phyloP scores from a whole-genome alignment of 2,113 vertebrate species.

The Pseudorhombus dupliciocellatus region DNA sequence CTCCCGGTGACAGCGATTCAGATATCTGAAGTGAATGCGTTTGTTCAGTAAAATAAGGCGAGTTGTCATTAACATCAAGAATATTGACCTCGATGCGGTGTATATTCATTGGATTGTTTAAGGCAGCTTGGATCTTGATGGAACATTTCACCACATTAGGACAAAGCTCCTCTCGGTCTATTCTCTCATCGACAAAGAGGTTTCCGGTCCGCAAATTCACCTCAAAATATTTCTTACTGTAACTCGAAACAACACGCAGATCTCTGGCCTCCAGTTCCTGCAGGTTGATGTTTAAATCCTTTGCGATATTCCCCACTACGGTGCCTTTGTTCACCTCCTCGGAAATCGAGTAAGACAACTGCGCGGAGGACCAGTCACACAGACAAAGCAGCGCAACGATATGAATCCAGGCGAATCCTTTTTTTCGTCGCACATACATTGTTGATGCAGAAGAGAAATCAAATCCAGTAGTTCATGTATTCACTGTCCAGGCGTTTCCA shows the following conservation, averaged over 20 bases:
- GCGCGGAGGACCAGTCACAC: slow-evolving; percentile 47
- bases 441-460: not conserved
- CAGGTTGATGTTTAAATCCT: slow-evolving; percentile 71
- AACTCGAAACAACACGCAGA: slow-evolving; percentile 76
- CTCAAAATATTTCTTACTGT: slow-evolving; percentile 73
- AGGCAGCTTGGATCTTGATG: slow-evolving; percentile 76
- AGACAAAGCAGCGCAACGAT: slow-evolving; percentile 45
- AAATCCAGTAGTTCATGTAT: not conserved
- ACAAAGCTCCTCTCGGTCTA: slow-evolving; percentile 82
- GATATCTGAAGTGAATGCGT: not conserved
- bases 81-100: slow-evolving; percentile 78
- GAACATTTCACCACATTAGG: slow-evolving; percentile 66
- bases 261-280: slow-evolving; percentile 68
- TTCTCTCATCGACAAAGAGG: slow-evolving; percentile 77
- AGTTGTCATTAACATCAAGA: slow-evolving; percentile 83
- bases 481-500: no score
- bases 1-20: not conserved
- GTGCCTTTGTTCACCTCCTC: slow-evolving; percentile 76
- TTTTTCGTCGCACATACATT: slow-evolving; percentile 60
- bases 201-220: slow-evolving; percentile 80
- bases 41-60: slow-evolving; percentile 73
- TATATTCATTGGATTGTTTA: slow-evolving; percentile 76
- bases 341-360: slow-evolving; percentile 69
- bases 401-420: slow-evolving; percentile 39
- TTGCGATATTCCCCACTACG: slow-evolving; percentile 73